Conservation (phyloP, 64 coral and sea anemone species). For the Porites lutea region DNA sequence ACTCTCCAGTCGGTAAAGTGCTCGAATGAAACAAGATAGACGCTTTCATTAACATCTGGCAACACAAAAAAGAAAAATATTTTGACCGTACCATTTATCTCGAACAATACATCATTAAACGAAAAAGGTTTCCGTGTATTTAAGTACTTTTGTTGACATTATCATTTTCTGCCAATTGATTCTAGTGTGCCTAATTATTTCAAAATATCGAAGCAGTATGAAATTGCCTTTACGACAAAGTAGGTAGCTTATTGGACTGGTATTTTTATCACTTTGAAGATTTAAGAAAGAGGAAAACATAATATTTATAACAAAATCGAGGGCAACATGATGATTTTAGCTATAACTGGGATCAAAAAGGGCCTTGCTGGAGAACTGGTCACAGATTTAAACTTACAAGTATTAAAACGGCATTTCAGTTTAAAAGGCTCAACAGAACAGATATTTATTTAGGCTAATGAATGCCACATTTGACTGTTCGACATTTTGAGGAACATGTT, state of each 20-base stretch:
- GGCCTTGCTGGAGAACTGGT: no score
- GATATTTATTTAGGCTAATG: no score
- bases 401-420: no score
- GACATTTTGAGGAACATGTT: no score
- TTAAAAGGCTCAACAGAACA: no score
- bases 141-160: neutral
- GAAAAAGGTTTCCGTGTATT: neutral
- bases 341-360: no score
- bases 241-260: neutral
- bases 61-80: neutral
- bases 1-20: neutral
- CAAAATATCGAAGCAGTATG: neutral
- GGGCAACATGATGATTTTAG: no score
- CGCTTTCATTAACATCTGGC: neutral
- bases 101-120: slow-evolving; percentile 3
- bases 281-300: no score
- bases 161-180: neutral
- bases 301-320: no score
- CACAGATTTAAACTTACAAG: no score
- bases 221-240: neutral
- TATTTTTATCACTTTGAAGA: neutral
- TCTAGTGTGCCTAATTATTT: slow-evolving; percentile 1
- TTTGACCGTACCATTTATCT: neutral
- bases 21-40: neutral
- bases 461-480: no score